Evolutionary conservation across 1,140 invertebrate species (phyloP).

Genomic region (Babylonia areolata): DNA sequence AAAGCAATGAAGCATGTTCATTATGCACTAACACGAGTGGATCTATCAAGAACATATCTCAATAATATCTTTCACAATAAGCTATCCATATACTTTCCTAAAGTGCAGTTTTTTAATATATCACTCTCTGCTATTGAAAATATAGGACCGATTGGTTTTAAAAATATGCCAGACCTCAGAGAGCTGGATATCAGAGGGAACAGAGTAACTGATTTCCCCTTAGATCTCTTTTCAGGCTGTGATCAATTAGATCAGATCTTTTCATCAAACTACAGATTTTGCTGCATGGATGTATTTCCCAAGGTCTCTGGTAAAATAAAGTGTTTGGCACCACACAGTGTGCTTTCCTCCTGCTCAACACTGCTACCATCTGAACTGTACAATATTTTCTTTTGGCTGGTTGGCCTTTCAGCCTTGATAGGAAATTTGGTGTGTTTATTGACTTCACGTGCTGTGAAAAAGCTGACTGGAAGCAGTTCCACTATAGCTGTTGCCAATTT

Average conservation of each 20-base stretch:
- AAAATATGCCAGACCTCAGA: neutral
- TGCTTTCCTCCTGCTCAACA: no score
- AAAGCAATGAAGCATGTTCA: neutral
- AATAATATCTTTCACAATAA: neutral
- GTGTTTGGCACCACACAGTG: no score
- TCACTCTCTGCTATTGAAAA: neutral
- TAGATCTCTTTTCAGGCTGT: neutral
- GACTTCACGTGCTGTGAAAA: neutral
- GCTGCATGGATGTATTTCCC: no score
- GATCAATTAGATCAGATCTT: no score
- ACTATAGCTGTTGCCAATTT: no score
- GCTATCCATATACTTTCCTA: constrained; percentile 12
- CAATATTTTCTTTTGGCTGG: no score
- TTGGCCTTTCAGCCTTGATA: no score
- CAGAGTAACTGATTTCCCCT: neutral
- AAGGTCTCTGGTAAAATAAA: no score
- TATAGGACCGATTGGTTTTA: constrained; percentile 8
- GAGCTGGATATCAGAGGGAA: neutral
- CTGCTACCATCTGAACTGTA: no score
- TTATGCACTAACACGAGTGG: neutral
- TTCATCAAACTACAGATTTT: no score
- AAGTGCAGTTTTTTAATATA: constrained; percentile 9
- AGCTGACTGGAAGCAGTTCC: no score
- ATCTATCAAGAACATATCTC: neutral
- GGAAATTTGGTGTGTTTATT: no score